Evolutionary conservation across 2,888 invertebrate species (phyloP).

Genomic region (Dynastes maya): DNA sequence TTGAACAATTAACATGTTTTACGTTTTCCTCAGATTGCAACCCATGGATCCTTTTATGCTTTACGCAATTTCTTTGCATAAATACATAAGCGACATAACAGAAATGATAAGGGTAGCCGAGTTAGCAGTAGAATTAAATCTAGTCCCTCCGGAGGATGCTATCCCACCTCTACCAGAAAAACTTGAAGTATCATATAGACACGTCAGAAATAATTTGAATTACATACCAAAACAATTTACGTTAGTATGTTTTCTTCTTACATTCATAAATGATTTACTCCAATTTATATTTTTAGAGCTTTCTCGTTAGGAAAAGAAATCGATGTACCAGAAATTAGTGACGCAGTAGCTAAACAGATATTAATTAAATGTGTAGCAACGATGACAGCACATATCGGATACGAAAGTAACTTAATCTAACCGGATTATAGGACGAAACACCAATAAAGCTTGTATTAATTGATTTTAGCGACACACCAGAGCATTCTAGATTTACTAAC

Average conservation of each 20-base stretch:
- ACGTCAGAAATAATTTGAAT: constrained; percentile 63
- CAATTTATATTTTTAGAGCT: constrained; percentile 51
- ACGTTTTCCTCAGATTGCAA: constrained; percentile 61
- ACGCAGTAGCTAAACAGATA: constrained; percentile 65
- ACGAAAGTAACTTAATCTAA: constrained; percentile 67
- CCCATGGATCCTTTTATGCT: constrained; percentile 65
- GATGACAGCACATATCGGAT: constrained; percentile 73
- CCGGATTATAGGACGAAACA: constrained; percentile 42
- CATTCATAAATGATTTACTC: constrained; percentile 1
- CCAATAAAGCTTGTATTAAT: constrained; percentile 16
- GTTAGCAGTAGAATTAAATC: constrained; percentile 63
- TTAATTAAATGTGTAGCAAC: constrained; percentile 71
- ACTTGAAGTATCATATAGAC: constrained; percentile 60
- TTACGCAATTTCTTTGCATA: constrained; percentile 66
- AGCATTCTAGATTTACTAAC: constrained; percentile 71
- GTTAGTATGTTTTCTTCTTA: constrained; percentile 55
- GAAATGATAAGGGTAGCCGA: constrained; percentile 65
- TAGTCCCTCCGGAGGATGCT: constrained; percentile 64
- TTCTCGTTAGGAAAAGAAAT: constrained; percentile 62
- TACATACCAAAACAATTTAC: constrained; percentile 63
- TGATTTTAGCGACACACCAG: constrained; percentile 68
- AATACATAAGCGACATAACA: constrained; percentile 64
- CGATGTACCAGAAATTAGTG: constrained; percentile 65
- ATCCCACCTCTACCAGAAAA: constrained; percentile 63
- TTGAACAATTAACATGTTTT: background rate